Evolutionary conservation across 64 coral and sea anemone genomes (phyloP).

Genomic region (Actinia tenebrosa): DNA sequence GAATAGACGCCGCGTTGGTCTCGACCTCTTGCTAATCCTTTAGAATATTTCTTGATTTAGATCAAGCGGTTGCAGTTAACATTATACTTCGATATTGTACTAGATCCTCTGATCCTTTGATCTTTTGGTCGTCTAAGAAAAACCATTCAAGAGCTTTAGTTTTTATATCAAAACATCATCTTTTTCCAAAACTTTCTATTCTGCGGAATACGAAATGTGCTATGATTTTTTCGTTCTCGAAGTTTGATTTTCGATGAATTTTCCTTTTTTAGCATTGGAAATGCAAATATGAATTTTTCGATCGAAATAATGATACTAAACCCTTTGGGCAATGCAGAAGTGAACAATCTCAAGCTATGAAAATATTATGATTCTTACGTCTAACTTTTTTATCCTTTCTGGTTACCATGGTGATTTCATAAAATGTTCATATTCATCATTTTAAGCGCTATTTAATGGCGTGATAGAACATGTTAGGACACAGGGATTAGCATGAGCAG

Average conservation of each 20-base stretch:
- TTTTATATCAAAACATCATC: background rate
- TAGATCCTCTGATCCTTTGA: background rate
- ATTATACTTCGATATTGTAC: background rate
- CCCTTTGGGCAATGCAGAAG: background rate
- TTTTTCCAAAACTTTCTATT: background rate
- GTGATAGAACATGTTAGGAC: background rate
- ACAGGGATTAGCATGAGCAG: background rate
- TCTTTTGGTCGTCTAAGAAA: background rate
- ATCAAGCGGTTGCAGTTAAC: background rate
- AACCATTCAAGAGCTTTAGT: background rate
- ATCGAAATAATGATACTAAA: background rate
- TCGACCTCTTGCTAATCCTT: background rate
- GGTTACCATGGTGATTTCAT: background rate
- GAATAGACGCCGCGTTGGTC: background rate
- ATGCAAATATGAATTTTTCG: background rate
- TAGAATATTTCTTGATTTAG: background rate
- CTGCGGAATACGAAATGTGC: background rate
- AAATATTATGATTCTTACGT: background rate
- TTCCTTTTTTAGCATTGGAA: background rate
- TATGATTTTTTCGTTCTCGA: background rate
- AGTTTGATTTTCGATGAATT: background rate
- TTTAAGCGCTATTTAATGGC: background rate
- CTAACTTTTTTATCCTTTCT: background rate
- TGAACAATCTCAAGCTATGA: background rate
- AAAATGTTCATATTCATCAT: background rate